Evolutionary conservation across 2,797 vertebrate genomes (phyloP), one percentile per base, ranked within the genome.

Genomic region (Lerista edwardsae): DNA sequence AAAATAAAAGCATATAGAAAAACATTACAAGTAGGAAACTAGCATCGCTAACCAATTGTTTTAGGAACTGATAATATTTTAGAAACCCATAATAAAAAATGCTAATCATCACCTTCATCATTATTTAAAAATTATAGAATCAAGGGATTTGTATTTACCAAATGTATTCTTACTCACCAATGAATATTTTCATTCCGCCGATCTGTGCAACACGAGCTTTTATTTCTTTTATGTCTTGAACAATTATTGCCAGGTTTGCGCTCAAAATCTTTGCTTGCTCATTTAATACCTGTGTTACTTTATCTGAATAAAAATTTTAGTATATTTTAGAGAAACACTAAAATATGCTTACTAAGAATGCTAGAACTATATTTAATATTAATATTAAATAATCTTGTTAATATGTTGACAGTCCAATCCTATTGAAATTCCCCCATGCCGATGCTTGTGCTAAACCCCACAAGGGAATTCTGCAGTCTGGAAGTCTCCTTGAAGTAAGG

Each of bases 181-280:
- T 36, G 23, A 21, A 11, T 27, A 15, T 34, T 1, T 0, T 0
- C 4, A 19, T 0, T 6, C n/a, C 77, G 17, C 39, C 19, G 21
- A 80, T 29, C 62, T 84, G n/a, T 80, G 78, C 44, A 85, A 8
- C 14, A 76, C 25, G 84, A 75, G 9, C 11, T 83, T 76, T 82
- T 44, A 23, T 34, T 86, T 81, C 1, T 81, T 81, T 23, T 3
- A 83, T 3, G 6, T 82, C 64, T 80, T 90, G 34, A 25, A 73
- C 34, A 79, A 65, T 65, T 34, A 6, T 4, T 31, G 78, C 75
- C 10, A 86, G 23, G 36, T 69, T 67, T 65, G 64, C 68, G 59
- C 2, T 44, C 61, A 86, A 83, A 65, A 78, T 3, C 1, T 59
- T 86, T 59, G 74, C 83, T 82, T 83, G 67, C 21, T 82, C 44